Base-by-base conservation (phyloP, 92 coral and sea anemone species). In the Pocillopora grandis region DNA sequence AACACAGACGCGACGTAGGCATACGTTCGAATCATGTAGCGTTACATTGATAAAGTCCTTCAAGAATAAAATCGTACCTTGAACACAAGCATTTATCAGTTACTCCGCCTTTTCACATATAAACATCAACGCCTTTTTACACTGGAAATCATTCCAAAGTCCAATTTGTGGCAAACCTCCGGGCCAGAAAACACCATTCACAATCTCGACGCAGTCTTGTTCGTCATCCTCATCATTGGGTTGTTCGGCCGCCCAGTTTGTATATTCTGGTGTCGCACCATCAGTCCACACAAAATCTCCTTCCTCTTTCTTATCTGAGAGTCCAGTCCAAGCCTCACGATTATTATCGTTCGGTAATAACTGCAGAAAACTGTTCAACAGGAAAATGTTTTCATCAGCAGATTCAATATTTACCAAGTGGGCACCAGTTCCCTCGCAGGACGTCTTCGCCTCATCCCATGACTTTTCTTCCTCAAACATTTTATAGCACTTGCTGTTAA, bases 91-190 rank as follows among this genome's bases (percentile, higher is more conserved):
- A 59, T 8, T 13, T 63, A 62, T 37, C 49, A 37, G 70, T 80
- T 55, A 17, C 42, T 64, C 31, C 13, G 48, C 8, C 55, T 82
- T 73, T 55, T 82, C 79, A 17, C 86, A 82, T 0, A 82, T 72
- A 12, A 72, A 82, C 62, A 13, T 82, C 5, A 82, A 9, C 49
- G 48, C 2, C 20, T 9, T 1, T 4, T 61, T 0, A 17, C 86
- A 82, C 9, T 82, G 79, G 79, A 36, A 72, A 82, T 82, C 86
- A 48, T 82, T 82, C 79, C 86, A 82, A 48, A 82, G 61, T 37
- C 86, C 86, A 61, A 62, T 63, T 73, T 82, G 86, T 3, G 86
- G 67, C 16, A 56, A 58, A 17, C 86, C 79, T 1, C 79, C 79
- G 16, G 79, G 86, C 79, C 86, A 82, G 48, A 82, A 82, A 13